Conservation (phyloP, 2,797 vertebrate species). For the Takifugu ocellatus region DNA sequence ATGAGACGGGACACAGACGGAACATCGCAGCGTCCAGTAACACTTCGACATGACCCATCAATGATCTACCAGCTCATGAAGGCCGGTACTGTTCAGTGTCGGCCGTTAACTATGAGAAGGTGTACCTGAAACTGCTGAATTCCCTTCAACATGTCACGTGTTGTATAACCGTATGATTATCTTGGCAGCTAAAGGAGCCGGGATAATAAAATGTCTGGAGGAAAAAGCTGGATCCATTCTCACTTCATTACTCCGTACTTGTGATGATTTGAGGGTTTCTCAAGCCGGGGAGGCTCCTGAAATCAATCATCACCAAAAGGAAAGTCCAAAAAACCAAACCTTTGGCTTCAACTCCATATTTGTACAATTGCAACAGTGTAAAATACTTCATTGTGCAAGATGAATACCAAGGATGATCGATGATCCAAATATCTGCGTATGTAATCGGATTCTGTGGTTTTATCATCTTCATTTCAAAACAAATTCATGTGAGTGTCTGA, state of each 20-base stretch:
- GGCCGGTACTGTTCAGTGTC: not conserved
- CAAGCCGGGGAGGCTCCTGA: constrained; percentile 8
- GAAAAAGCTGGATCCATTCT: not conserved
- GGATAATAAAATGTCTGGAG: constrained; percentile 7
- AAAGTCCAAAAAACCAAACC: not conserved
- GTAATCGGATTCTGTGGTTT: constrained; percentile 9
- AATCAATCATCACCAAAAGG: constrained; percentile 25
- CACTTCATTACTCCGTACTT: constrained; percentile 1
- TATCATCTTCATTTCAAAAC: constrained; percentile 11
- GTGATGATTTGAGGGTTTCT: constrained; percentile 26
- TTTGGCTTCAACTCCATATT: not conserved
- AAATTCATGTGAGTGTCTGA: constrained; percentile 12
- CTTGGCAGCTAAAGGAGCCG: not conserved
- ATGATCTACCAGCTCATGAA: not conserved
- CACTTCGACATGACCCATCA: no score
- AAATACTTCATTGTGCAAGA: constrained; percentile 1
- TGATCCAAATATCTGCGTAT: not conserved
- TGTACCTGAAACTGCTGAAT: not conserved
- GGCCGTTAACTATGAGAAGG: not conserved
- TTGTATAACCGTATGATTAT: not conserved
- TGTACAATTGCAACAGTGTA: constrained; percentile 30
- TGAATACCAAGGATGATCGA: not conserved
- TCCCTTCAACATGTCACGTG: not conserved
- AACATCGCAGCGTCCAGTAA: no score
- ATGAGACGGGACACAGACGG: no score